Conservation (phyloP, 1,140 invertebrate species). For the Pseudomyrmex dendroicus region DNA sequence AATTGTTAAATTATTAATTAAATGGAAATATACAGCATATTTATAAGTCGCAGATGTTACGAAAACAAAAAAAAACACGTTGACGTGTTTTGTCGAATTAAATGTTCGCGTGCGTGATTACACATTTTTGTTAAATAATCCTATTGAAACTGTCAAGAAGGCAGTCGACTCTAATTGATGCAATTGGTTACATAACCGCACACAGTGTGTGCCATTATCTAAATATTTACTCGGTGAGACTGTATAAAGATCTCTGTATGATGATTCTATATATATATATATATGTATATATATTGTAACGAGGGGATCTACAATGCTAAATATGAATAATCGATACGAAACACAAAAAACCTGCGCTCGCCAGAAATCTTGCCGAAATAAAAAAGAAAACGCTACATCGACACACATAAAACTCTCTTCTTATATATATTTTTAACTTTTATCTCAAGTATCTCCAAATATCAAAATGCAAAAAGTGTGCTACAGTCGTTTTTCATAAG, state of each 20-base stretch:
- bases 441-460: background rate
- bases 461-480: background rate
- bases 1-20: conserved; percentile 27
- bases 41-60: conserved; percentile 35
- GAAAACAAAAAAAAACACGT: conserved; percentile 10
- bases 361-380: background rate
- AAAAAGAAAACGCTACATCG: background rate
- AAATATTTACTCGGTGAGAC: conserved; percentile 41
- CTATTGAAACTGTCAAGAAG: conserved; percentile 36
- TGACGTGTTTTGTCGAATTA: background rate
- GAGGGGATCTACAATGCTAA: background rate
- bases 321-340: conserved; percentile 27
- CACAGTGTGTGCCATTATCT: conserved; percentile 10
- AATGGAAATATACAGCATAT: background rate
- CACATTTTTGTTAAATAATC: conserved; percentile 46
- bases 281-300: background rate
- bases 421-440: background rate
- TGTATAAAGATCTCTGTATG: background rate
- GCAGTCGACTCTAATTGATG: conserved; percentile 5
- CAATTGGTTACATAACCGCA: conserved; percentile 19
- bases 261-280: conserved; percentile 27
- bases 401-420: background rate
- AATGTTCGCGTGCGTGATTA: conserved; percentile 32
- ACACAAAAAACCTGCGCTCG: background rate
- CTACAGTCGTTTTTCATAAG: background rate